phyloP scores from a whole-genome alignment of 1,140 invertebrate species.

The Bursaphelenchus mucronatus region DNA sequence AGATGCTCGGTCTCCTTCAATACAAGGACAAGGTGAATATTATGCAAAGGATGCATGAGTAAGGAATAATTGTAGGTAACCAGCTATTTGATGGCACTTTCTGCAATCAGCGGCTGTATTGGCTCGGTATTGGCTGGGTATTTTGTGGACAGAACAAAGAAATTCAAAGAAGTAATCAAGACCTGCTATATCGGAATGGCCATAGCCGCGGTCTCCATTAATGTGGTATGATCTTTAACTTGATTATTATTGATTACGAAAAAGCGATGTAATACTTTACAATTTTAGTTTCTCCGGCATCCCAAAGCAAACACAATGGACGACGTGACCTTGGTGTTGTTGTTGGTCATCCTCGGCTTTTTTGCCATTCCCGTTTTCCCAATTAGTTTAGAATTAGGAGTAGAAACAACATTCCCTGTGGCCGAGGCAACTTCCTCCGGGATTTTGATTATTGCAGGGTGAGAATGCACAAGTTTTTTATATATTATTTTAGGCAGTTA shows the following conservation, averaged over 20 bases:
- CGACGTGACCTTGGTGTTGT: conserved; percentile 24
- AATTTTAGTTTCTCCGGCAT: conserved; percentile 41
- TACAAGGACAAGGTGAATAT: conserved; percentile 32
- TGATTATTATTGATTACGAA: conserved; percentile 9
- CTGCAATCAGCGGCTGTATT: conserved; percentile 36
- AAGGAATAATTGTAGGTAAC: conserved; percentile 21
- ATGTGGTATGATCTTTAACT: conserved; percentile 28
- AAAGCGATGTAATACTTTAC: neutral
- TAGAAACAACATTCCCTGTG: conserved; percentile 48
- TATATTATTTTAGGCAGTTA: conserved; percentile 30
- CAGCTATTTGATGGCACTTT: conserved; percentile 37
- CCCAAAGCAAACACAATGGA: conserved; percentile 16
- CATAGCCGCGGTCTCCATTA: conserved; percentile 29
- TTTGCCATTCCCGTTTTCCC: conserved; percentile 50
- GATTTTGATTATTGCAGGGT: conserved; percentile 48
- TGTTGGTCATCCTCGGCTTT: conserved; percentile 38
- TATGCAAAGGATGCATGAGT: neutral
- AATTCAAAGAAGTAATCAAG: conserved; percentile 50
- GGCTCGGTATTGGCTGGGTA: conserved; percentile 38
- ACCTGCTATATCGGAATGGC: conserved; percentile 43
- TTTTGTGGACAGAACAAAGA: conserved; percentile 39
- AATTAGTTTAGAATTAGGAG: conserved; percentile 44
- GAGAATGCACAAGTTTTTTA: conserved; percentile 6
- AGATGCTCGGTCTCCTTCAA: conserved; percentile 32
- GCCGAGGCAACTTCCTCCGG: conserved; percentile 49